A percentile compares a stretch with the other conserved stretches of the same genome.
phyloP scores from a whole-genome alignment of 1,140 invertebrate genomes.

The Ips typographus region DNA sequence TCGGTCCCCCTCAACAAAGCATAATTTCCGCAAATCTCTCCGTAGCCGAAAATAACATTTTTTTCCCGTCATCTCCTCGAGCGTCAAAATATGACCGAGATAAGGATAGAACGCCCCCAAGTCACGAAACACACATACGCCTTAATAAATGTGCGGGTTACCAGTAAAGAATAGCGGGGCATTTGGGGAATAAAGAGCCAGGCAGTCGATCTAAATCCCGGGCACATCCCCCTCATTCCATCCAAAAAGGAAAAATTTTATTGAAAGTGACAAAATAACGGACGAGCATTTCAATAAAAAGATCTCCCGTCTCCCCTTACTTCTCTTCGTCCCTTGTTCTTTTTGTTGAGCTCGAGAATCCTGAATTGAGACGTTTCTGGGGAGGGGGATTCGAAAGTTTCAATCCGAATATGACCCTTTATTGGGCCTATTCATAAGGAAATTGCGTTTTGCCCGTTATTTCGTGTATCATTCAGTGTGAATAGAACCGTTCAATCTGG shows the following conservation, averaged over 20 bases:
- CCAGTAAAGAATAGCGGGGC: background rate
- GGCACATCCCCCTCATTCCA: background rate
- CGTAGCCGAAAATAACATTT: too few relatives aligned
- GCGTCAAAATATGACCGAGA: too few relatives aligned
- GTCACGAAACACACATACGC: background rate
- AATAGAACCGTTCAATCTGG: too few relatives aligned
- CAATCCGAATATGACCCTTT: background rate
- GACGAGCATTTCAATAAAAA: slow-evolving; percentile 16
- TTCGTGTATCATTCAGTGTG: too few relatives aligned
- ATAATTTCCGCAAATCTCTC: too few relatives aligned
- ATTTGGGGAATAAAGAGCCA: slow-evolving; percentile 1
- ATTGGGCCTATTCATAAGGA: slow-evolving; percentile 3
- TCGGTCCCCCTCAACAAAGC: too few relatives aligned
- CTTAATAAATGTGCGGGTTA: slow-evolving; percentile 3
- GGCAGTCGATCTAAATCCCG: slow-evolving; percentile 5
- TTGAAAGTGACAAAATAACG: slow-evolving; percentile 16
- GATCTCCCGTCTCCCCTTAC: background rate
- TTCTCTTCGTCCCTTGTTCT: background rate
- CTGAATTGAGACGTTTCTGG: background rate
- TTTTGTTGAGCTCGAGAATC: background rate
- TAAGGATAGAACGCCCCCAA: background rate
- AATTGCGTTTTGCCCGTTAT: background rate
- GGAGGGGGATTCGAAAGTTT: background rate
- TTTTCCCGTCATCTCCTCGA: too few relatives aligned
- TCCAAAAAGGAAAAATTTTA: slow-evolving; percentile 8